These are phyloP conservation scores for Dolichoris vasculosae DNA, from an alignment of 1,140 invertebrate species.

Conservation along the genomic window DNA sequence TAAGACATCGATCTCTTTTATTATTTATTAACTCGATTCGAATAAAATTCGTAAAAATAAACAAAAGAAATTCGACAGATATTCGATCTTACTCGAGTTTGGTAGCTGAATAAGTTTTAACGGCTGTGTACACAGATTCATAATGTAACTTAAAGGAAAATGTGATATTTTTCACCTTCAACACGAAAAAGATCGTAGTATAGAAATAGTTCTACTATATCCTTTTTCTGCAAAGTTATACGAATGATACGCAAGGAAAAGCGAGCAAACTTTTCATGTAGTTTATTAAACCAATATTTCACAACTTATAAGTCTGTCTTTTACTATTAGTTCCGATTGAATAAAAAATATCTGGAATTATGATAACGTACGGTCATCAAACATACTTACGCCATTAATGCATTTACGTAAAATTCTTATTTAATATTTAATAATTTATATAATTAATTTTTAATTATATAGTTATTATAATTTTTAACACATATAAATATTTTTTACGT, in stretches of 20 bases:
- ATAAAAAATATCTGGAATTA: too few species aligned
- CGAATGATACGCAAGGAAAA: conserved; percentile 1
- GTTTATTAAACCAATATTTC: too few species aligned
- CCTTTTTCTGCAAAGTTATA: conserved; percentile 26
- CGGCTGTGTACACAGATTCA: neutral
- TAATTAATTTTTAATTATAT: too few species aligned
- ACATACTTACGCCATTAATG: too few species aligned
- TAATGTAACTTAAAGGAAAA: neutral
- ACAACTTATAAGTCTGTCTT: neutral
- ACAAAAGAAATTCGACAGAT: conserved; percentile 36
- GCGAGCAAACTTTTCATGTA: too few species aligned
- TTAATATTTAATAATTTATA: too few species aligned
- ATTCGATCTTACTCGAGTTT: conserved; percentile 34
- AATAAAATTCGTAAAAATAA: conserved; percentile 47
- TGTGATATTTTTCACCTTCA: neutral
- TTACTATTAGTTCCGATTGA: neutral
- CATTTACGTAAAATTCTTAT: too few species aligned
- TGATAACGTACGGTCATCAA: too few species aligned
- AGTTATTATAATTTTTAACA: too few species aligned
- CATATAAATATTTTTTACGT: too few species aligned
- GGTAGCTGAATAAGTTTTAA: conserved; percentile 6
- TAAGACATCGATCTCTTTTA: conserved; percentile 29
- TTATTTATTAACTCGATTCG: conserved; percentile 18
- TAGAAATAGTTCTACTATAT: conserved; percentile 21
- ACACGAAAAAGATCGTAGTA: conserved; percentile 17